A percentile compares a stretch with the other conserved stretches of the same genome.
These are phyloP conservation scores for Phoxinus dragarum DNA, from an alignment of 2,797 vertebrate species.

Conservation along the genomic window DNA sequence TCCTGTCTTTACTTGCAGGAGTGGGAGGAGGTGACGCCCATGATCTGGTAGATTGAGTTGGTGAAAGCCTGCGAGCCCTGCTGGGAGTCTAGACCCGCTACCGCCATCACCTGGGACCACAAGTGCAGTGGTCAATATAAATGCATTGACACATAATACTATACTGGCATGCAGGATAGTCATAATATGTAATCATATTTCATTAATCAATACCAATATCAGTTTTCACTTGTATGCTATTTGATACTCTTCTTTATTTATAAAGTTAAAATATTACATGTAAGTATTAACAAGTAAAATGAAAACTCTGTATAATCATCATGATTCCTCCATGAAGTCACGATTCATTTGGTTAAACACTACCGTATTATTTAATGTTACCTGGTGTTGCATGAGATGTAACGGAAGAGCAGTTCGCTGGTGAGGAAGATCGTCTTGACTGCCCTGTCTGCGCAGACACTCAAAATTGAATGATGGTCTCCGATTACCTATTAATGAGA, in stretches of 20 bases:
- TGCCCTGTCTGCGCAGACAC: conserved; percentile 96
- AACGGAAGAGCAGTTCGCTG: conserved; percentile 93
- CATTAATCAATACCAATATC: neutral
- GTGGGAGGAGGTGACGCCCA: conserved; percentile 97
- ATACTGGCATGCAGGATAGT: neutral
- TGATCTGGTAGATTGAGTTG: conserved; percentile 92
- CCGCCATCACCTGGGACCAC: conserved; percentile 91
- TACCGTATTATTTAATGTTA: conserved; percentile 64
- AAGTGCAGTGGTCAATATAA: neutral
- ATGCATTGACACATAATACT: neutral
- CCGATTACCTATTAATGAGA: conserved; percentile 78
- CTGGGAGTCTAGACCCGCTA: conserved; percentile 95
- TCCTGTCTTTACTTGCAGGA: conserved; percentile 88
- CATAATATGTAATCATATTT: neutral
- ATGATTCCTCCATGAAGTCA: too few species aligned
- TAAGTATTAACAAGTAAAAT: neutral
- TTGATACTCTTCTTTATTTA: neutral
- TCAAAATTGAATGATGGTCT: conserved; percentile 99
- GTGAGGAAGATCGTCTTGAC: conserved; percentile 92
- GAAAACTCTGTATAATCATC: neutral
- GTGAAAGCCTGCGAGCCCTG: conserved; percentile 93
- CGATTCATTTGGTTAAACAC: neutral
- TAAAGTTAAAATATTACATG: too few species aligned
- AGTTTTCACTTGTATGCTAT: neutral
- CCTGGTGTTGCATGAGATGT: conserved; percentile 99